Evolutionary conservation across 2,113 vertebrate species (phyloP).

Genomic region (Numida meleagris): DNA sequence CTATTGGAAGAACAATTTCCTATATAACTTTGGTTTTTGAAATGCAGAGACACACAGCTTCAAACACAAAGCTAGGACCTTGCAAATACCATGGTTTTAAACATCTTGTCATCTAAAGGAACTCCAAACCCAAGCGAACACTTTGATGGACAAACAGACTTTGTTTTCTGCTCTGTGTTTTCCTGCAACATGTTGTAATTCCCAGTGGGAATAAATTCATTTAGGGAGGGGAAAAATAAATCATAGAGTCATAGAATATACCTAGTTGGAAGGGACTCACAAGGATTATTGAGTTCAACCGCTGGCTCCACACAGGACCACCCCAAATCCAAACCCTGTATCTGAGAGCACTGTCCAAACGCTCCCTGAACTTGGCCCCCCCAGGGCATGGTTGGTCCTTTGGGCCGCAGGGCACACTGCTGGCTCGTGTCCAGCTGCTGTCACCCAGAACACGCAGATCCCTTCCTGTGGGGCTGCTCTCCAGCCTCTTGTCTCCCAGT

Average conservation of each 20-base stretch:
- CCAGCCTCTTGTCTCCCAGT: background rate
- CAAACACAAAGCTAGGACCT: background rate
- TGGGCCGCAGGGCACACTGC: background rate
- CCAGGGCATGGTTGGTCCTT: background rate
- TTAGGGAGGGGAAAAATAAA: accelerated
- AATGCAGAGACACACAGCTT: background rate
- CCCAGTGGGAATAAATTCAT: too few species aligned
- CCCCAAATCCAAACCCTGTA: background rate
- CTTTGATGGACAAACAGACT: background rate
- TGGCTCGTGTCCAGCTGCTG: background rate
- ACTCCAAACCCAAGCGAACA: background rate
- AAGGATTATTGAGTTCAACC: background rate
- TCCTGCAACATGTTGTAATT: background rate
- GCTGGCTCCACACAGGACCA: background rate
- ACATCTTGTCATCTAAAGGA: background rate
- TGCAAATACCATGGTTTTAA: background rate
- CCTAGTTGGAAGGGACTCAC: background rate
- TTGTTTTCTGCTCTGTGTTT: background rate
- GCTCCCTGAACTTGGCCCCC: too few species aligned
- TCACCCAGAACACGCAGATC: background rate
- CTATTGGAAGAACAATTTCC: background rate
- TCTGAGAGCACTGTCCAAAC: background rate
- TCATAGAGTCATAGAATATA: background rate
- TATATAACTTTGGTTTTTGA: background rate
- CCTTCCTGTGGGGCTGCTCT: background rate